Conservation (phyloP, 2,113 vertebrate species). For the Siniperca knerii region DNA sequence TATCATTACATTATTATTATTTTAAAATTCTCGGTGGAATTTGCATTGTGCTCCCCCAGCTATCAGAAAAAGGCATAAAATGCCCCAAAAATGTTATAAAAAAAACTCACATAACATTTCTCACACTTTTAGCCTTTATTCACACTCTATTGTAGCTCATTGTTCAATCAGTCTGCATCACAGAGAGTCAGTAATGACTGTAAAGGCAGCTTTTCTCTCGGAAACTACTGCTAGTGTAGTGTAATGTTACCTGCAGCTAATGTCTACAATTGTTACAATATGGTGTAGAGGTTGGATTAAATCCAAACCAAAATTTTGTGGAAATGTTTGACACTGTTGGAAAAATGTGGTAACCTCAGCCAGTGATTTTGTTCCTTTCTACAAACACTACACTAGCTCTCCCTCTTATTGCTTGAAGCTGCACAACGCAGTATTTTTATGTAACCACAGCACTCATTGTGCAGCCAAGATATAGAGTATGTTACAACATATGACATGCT, state of each 20-base stretch:
- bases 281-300: neutral
- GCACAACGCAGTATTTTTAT: neutral
- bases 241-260: constrained; percentile 5
- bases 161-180: neutral
- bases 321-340: constrained; percentile 3
- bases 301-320: neutral
- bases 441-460: neutral
- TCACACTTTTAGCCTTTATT: neutral
- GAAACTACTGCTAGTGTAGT: neutral
- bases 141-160: neutral
- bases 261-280: neutral
- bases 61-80: neutral
- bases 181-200: neutral
- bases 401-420: neutral
- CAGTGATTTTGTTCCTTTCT: neutral
- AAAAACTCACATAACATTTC: neutral
- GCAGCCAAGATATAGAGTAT: neutral
- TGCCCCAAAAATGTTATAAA: neutral
- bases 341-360: neutral
- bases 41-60: no score
- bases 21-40: no score
- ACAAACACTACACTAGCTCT: neutral
- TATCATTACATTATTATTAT: no score
- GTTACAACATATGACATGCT: neutral
- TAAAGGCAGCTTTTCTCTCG: neutral